Base-by-base conservation (phyloP, 1,140 invertebrate genomes). In the Pogonus chalceus region DNA sequence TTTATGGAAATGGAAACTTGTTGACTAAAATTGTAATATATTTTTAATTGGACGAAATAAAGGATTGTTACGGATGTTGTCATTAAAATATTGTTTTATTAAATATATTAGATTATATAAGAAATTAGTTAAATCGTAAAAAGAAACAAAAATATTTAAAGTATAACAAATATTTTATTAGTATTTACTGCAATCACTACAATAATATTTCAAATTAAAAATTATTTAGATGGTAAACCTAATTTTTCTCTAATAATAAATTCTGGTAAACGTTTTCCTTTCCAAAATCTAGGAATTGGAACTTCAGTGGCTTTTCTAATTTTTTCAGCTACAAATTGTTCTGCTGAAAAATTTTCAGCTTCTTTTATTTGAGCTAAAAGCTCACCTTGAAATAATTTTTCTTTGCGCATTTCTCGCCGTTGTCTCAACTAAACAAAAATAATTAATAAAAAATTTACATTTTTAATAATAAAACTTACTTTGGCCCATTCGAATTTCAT, bases 401-500 rank as follows among this genome's bases (percentile, higher is more conserved):
- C 88, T 63, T 84, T 90, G 48, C 74, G 74, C 47, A 83, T 69
- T 59, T 83, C 80, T 53, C 86, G 76, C 18, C 76, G 80, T 62
- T 83, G 78, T 55, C 79, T 79, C 22, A 77, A 63, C 77, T 79
- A 65, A 56, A 35, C 53, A 21, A 18, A 52, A 35, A 49, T 47
- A 31, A 43, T 18, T n/a, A 52, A 12, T n/a, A n/a, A n/a, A n/a
- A n/a, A n/a, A 20, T 20, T 35, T 22, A 37, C 3, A 14, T 22
- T 18, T 48, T 35, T 4, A 10, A 47, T 22, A 50, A 20, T 43
- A 52, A 7, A 20, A 51, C 14, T 20, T 0, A 79, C 70, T 65
- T 86, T 89, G n/a, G 77, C 78, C 77, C 82, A 84, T 43, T 79
- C 74, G 70, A 79, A 83, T 61, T 82, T 83, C 83, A 89, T 88